Evolutionary conservation across 2,888 invertebrate species (phyloP), one percentile per base, ranked within the genome.

Genomic region (Schrankia costaestrigalis): DNA sequence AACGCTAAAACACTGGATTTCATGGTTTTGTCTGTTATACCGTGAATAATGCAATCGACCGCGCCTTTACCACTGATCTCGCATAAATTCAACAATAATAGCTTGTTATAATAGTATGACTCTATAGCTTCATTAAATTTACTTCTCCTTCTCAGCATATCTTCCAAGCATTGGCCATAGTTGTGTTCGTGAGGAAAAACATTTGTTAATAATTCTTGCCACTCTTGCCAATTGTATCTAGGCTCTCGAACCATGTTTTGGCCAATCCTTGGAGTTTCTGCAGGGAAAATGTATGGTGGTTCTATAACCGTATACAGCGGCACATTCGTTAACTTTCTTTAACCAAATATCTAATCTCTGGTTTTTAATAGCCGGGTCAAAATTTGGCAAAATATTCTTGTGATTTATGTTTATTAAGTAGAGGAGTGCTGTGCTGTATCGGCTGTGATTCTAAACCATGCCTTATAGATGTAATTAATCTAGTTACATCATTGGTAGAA

Each of bases 111-210:
- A 3, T 8, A 35, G n/a, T 41, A 41, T 0, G 8, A 10, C 8
- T 35, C 32, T 0, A 41, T 18, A 0, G 32, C 14, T 24, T 35
- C 41, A 11, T 33, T 26, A 8, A 22, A 8, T 12, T 34, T 32
- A 17, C 33, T 49, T 34, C 33, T 42, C 1, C 44, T 34, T n/a
- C 17, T 42, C n/a, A 56, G 12, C 58, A 60, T 57, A 5, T 54
- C 51, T 8, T 46, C 46, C 13, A 60, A 24, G 11, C 44, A 12
- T 8, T 49, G 50, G 4, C 52, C 6, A n/a, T n/a, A n/a, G n/a
- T n/a, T n/a, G n/a, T n/a, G n/a, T n/a, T 52, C 54, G 9, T 11
- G 33, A 1, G 60, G 59, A 31, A 63, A 63, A 1, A 56, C 58
- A 0, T 11, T 29, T 0, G 15, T 2, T 1, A 63, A 9, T 13